phyloP scores from a whole-genome alignment of 2,113 vertebrate genomes.

The Dissostichus mawsoni region DNA sequence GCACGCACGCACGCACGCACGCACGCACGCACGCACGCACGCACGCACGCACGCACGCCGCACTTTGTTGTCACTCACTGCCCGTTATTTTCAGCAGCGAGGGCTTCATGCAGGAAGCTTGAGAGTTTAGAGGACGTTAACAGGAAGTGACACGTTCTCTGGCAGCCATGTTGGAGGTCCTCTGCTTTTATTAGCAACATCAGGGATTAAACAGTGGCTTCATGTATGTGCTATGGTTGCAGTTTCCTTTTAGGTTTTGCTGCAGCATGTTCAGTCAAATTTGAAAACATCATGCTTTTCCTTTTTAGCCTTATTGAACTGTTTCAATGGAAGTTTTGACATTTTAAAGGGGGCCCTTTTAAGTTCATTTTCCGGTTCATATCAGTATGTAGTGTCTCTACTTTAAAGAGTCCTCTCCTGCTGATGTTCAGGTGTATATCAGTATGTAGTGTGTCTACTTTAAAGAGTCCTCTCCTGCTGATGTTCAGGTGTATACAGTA shows the following conservation, averaged over 20 bases:
- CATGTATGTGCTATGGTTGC: not conserved
- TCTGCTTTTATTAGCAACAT: not conserved
- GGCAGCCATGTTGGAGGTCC: slow-evolving; percentile 36
- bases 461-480: no score
- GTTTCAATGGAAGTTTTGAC: not conserved
- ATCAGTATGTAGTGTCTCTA: no score
- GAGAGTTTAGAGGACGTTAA: slow-evolving; percentile 15
- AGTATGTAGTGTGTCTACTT: no score
- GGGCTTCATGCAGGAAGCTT: slow-evolving; percentile 52
- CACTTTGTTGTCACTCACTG: slow-evolving; percentile 10
- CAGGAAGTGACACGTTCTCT: slow-evolving; percentile 45
- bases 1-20: no score
- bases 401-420: no score
- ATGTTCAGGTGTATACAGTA: no score
- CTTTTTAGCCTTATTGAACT: not conserved
- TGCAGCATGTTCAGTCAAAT: not conserved
- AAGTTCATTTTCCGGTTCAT: not conserved
- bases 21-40: not conserved
- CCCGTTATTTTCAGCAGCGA: not conserved
- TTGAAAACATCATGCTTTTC: no score
- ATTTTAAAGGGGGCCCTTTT: not conserved
- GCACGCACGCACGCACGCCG: no score
- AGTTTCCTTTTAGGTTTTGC: no score
- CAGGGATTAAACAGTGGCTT: no score
- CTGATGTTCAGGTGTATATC: no score